A percentile compares a stretch with the other conserved stretches of the same genome.
Conservation (phyloP, 1,140 invertebrate species). For the Apis laboriosa region DNA sequence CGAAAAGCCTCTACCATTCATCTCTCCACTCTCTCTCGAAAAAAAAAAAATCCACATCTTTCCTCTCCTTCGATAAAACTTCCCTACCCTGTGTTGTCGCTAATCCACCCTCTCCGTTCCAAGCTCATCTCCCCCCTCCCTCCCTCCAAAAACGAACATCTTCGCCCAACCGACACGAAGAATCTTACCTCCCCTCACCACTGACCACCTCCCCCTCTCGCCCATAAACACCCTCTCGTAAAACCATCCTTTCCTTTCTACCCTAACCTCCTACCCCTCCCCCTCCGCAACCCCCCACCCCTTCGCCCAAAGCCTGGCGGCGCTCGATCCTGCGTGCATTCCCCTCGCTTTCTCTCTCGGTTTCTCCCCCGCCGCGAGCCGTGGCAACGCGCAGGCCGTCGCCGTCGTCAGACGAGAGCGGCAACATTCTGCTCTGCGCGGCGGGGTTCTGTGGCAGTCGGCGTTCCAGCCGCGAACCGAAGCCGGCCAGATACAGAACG, state of each 20-base stretch:
- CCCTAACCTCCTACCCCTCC: neutral
- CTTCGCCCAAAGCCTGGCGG: neutral
- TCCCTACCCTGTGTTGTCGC: too few relatives aligned
- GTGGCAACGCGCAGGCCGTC: conserved; percentile 45
- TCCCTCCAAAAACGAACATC: too few relatives aligned
- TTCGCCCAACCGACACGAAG: too few relatives aligned
- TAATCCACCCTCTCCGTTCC: too few relatives aligned
- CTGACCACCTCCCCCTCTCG: neutral
- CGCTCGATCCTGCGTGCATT: conserved; percentile 42
- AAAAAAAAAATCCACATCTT: too few relatives aligned
- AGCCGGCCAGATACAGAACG: neutral
- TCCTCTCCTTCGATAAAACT: too few relatives aligned
- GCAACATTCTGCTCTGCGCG: conserved; percentile 49
- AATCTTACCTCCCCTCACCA: neutral
- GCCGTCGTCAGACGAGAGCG: conserved; percentile 49
- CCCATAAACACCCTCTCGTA: neutral
- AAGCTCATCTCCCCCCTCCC: too few relatives aligned
- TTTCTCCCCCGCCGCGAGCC: conserved; percentile 10
- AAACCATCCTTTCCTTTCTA: neutral
- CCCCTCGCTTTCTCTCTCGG: conserved; percentile 27
- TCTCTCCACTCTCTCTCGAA: too few relatives aligned
- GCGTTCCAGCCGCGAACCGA: conserved; percentile 46
- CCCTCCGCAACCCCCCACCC: neutral
- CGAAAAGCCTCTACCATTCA: too few relatives aligned
- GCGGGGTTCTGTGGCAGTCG: conserved; percentile 49